phyloP scores from a whole-genome alignment of 1,140 invertebrate species.

The Drosophila bocqueti region DNA sequence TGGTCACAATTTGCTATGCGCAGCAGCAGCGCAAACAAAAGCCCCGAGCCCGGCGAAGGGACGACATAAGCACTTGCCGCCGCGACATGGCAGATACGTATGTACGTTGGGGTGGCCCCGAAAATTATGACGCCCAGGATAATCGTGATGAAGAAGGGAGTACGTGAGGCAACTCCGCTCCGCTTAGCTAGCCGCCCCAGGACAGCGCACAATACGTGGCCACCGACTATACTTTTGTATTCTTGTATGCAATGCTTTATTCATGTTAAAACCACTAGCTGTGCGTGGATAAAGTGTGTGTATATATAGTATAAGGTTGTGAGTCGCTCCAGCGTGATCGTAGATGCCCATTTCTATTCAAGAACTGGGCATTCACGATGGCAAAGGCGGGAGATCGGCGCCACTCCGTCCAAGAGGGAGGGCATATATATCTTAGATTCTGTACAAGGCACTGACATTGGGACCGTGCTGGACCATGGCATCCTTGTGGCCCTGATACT shows the following conservation, averaged over 20 bases:
- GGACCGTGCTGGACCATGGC: constrained; percentile 93
- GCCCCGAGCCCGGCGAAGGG: constrained; percentile 15
- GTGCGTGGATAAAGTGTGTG: constrained; percentile 28
- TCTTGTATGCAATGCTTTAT: constrained; percentile 54
- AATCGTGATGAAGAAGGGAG: constrained; percentile 59
- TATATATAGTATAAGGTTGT: constrained; percentile 17
- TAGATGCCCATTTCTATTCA: constrained; percentile 46
- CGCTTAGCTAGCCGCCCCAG: background rate
- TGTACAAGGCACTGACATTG: constrained; percentile 91
- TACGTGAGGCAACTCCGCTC: constrained; percentile 33
- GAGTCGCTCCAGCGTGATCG: constrained; percentile 31
- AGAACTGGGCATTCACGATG: constrained; percentile 57
- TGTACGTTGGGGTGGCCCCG: constrained; percentile 19
- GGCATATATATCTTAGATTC: constrained; percentile 45
- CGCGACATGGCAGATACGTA: constrained; percentile 38
- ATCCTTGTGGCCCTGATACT: constrained; percentile 93
- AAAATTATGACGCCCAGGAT: constrained; percentile 75
- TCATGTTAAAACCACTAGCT: constrained; percentile 24
- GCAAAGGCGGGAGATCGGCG: background rate
- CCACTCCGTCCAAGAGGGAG: background rate
- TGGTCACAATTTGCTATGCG: constrained; percentile 78
- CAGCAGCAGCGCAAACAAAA: constrained; percentile 63
- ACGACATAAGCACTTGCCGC: constrained; percentile 40
- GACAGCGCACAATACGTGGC: constrained; percentile 20
- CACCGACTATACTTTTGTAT: constrained; percentile 13